Percentiles rank a stretch among this genome's conserved stretches.
Conservation (phyloP, 1,140 invertebrate genomes). For the Zeugodacus cucurbitae region DNA sequence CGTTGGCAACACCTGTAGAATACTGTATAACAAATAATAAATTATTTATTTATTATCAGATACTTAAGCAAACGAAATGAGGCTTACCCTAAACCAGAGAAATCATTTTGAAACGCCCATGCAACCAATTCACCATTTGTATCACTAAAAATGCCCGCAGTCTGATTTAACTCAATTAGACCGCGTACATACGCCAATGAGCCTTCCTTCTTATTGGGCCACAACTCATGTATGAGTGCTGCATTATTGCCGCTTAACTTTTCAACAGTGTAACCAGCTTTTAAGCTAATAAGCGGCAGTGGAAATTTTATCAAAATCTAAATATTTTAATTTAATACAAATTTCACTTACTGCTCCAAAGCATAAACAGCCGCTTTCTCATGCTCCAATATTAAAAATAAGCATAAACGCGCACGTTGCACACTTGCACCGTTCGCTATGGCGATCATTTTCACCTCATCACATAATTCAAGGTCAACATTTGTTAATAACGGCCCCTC, state of each 20-base stretch:
- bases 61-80: not conserved
- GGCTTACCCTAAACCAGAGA: constrained; percentile 53
- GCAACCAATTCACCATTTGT: constrained; percentile 52
- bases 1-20: constrained; percentile 55
- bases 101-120: constrained; percentile 63
- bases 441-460: constrained; percentile 50
- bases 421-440: constrained; percentile 42
- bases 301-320: not conserved
- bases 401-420: constrained; percentile 51
- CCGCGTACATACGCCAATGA: constrained; percentile 54
- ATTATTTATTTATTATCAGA: not conserved
- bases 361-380: constrained; percentile 37
- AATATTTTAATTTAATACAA: not conserved
- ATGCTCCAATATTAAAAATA: constrained; percentile 50
- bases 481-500: constrained; percentile 57
- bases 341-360: not conserved
- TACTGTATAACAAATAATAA: constrained; percentile 46
- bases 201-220: constrained; percentile 60
- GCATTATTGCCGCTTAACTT: constrained; percentile 50
- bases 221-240: constrained; percentile 49
- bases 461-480: constrained; percentile 49
- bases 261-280: constrained; percentile 52
- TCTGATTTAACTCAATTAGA: constrained; percentile 51
- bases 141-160: constrained; percentile 50
- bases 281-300: constrained; percentile 16